Evolutionary conservation across 1,140 invertebrate species (phyloP), one percentile per base, ranked within the genome.

Genomic region (Gonatopus flavifemur): DNA sequence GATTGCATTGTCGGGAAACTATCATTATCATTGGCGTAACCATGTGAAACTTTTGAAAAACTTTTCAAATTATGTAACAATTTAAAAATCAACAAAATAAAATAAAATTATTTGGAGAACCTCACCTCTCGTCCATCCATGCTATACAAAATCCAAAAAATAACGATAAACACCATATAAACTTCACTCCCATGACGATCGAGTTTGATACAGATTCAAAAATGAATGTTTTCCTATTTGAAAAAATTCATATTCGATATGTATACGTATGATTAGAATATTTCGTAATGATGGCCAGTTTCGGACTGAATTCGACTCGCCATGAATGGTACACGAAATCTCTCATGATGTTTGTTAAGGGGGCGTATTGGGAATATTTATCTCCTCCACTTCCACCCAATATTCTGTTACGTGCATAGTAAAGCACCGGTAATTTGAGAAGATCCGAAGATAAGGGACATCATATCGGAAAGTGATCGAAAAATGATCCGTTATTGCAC

Each of bases 41-140:
- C n/a, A n/a, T n/a, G n/a, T n/a, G n/a, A n/a, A n/a, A n/a, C n/a
- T n/a, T n/a, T n/a, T n/a, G n/a, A 32, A 48, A 52, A 3, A 39
- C 18, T 30, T 52, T 41, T 20, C 25, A 48, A 41, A 31, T 40
- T 40, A 36, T 12, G 5, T 37, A 22, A 2, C n/a, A 19, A 41
- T 16, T n/a, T n/a, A n/a, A n/a, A n/a, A n/a, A n/a, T n/a, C n/a
- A n/a, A n/a, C n/a, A n/a, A n/a, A n/a, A n/a, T n/a, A n/a, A n/a
- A n/a, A n/a, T n/a, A n/a, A n/a, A n/a, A n/a, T n/a, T n/a, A n/a
- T n/a, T n/a, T n/a, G 13, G 4, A 36, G 9, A 10, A 24, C 39
- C 19, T 2, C 6, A 69, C 66, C 66, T 68, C 38, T 69, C 62
- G 45, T 68, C 53, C 55, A 69, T 52, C 66, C 66, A 69, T 13